These are phyloP conservation scores for Manis javanica DNA, from an alignment of 2,797 vertebrate species.

Conservation along the genomic window DNA sequence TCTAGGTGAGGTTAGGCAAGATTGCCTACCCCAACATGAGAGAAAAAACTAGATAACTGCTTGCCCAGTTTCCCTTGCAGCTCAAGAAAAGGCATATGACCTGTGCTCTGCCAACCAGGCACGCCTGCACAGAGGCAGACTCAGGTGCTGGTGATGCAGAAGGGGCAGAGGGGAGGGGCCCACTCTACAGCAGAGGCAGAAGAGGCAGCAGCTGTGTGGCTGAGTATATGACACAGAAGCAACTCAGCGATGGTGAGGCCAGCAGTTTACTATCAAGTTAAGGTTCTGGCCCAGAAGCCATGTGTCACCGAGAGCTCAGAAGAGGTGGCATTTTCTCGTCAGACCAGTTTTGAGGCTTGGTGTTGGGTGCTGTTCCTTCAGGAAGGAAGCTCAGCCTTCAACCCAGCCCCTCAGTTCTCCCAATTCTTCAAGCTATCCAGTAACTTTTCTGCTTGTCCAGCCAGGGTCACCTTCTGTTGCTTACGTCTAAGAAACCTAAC, in stretches of 20 bases:
- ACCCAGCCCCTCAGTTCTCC: neutral
- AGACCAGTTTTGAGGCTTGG: slow-evolving; percentile 49
- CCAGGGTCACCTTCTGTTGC: neutral
- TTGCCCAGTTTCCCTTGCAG: neutral
- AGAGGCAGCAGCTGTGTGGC: neutral
- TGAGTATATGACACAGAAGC: neutral
- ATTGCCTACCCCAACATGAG: neutral
- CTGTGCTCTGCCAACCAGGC: neutral
- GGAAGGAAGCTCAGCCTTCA: neutral
- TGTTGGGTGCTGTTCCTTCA: neutral
- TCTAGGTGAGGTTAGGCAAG: neutral
- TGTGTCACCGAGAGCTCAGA: neutral
- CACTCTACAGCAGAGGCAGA: neutral
- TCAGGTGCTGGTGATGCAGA: neutral
- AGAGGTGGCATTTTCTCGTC: neutral
- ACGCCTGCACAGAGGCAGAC: neutral
- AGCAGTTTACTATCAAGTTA: neutral
- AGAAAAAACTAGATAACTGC: neutral
- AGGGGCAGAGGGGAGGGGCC: neutral
- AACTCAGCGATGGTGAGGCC: too few relatives aligned
- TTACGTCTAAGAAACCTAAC: neutral
- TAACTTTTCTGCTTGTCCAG: neutral
- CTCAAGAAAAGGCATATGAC: neutral
- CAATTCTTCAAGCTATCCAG: neutral
- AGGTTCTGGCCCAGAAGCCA: neutral